Percentiles rank a stretch among this genome's conserved stretches.
These are phyloP conservation scores for Chrysodeixis includens DNA, from an alignment of 2,888 invertebrate genomes.

Conservation along the genomic window DNA sequence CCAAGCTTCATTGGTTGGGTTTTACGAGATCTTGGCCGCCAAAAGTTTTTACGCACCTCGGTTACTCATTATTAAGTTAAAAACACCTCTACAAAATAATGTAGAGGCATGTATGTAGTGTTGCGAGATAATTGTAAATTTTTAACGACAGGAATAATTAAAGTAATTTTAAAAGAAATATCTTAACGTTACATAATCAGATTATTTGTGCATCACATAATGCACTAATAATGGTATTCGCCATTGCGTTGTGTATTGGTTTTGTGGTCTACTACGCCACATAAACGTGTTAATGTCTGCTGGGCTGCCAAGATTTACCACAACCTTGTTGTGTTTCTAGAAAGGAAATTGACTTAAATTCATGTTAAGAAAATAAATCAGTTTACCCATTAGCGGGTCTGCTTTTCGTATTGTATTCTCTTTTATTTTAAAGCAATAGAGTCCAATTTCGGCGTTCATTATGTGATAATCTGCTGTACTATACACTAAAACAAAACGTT, in stretches of 20 bases:
- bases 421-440: not conserved
- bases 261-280: slow-evolving; percentile 21
- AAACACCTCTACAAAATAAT: no score
- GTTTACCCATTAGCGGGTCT: not conserved
- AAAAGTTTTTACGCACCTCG: no score
- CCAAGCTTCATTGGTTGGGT: no score
- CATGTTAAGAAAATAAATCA: not conserved
- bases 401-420: not conserved
- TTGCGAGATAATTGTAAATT: no score
- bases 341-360: no score
- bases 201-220: slow-evolving; percentile 17
- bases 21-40: no score
- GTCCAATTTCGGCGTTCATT: no score
- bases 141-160: no score
- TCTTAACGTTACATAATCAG: not conserved
- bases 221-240: slow-evolving; percentile 18
- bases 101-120: no score
- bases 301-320: not conserved
- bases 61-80: no score
- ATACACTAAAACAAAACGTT: not conserved
- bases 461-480: no score
- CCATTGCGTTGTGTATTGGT: slow-evolving; percentile 41
- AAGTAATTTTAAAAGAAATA: not conserved
- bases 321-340: not conserved
- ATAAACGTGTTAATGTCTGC: slow-evolving; percentile 15